Conservation (phyloP, 2,113 vertebrate genomes). For the Zosterops japonicus region DNA sequence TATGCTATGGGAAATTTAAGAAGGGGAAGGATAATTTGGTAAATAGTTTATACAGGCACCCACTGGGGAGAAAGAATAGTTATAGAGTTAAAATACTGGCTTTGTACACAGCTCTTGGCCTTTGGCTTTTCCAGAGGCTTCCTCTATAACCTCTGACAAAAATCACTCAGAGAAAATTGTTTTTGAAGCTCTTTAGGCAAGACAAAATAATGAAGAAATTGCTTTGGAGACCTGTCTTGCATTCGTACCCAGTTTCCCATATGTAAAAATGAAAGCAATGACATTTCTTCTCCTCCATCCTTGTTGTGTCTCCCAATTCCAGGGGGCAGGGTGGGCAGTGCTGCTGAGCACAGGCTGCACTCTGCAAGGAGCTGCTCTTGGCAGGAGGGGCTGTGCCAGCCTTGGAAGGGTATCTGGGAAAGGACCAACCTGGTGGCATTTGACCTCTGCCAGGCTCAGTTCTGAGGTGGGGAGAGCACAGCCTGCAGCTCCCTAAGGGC, state of each 20-base stretch:
- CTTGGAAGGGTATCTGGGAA: not conserved
- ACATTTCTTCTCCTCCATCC: not conserved
- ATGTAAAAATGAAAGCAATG: not conserved
- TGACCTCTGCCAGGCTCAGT: not conserved
- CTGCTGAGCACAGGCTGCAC: not conserved
- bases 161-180: not conserved
- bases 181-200: not conserved
- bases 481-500: rapidly evolving
- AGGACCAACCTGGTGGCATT: not conserved
- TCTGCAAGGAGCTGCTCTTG: not conserved
- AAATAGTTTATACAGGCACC: not conserved
- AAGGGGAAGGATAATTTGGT: not conserved
- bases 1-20: not conserved
- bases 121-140: conserved; percentile 36
- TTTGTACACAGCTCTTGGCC: not conserved
- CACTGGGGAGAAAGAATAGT: not conserved
- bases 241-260: not conserved
- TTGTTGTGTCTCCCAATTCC: not conserved
- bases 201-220: not conserved
- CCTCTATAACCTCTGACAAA: not conserved
- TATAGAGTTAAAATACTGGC: not conserved
- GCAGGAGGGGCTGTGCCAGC: rapidly evolving
- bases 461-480: not conserved
- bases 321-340: not conserved
- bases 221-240: not conserved